Conservation (phyloP, 2,113 vertebrate species). For the Neotoma lepida region DNA sequence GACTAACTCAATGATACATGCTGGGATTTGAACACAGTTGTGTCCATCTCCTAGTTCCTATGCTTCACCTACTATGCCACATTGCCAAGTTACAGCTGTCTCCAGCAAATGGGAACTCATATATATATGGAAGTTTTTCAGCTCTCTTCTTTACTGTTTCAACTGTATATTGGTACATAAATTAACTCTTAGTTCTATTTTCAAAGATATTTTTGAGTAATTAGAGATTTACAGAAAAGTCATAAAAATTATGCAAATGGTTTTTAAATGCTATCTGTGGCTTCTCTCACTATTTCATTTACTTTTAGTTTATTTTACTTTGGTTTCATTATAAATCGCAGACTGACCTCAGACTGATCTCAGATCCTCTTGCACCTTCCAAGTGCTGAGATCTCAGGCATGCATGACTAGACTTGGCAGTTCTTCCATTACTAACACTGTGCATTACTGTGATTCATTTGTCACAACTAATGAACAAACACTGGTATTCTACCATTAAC, state of each 20-base stretch:
- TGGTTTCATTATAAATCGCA: not conserved
- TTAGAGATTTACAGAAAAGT: not conserved
- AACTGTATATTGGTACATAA: not conserved
- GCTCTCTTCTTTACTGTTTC: slow-evolving; percentile 21
- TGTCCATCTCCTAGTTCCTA: not conserved
- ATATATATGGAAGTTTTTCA: not conserved
- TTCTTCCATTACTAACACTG: not conserved
- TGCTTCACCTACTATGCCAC: not conserved
- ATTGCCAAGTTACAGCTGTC: not conserved
- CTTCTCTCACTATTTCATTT: not conserved
- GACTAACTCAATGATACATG: not conserved
- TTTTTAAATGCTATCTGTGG: not conserved
- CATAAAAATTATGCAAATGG: not conserved
- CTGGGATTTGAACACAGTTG: slow-evolving; percentile 35
- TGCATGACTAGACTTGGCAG: not conserved
- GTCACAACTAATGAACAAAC: not conserved
- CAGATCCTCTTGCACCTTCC: not conserved
- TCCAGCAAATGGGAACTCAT: not conserved
- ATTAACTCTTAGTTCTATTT: not conserved
- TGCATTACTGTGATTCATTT: not conserved
- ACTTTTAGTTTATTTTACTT: not conserved
- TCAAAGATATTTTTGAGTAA: not conserved
- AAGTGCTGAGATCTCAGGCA: not conserved
- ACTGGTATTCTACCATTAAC: not conserved
- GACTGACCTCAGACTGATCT: not conserved